Conservation (phyloP, 1,140 invertebrate species). For the Drosophila obscura region DNA sequence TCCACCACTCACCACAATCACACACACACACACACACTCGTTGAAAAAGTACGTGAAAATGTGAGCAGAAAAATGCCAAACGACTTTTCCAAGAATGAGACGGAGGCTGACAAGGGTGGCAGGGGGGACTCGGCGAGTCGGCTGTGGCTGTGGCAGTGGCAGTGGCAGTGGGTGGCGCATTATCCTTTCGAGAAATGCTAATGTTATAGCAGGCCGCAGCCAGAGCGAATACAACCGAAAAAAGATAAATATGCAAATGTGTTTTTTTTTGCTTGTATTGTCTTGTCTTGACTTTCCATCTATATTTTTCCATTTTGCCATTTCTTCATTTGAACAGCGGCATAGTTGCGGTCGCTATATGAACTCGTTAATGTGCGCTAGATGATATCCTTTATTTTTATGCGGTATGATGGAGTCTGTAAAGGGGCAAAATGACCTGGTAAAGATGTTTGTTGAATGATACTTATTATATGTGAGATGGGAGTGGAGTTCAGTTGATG, state of each 20-base stretch:
- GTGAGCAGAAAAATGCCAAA: constrained; percentile 68
- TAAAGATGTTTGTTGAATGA: background rate
- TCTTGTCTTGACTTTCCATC: constrained; percentile 23
- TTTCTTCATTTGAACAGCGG: constrained; percentile 18
- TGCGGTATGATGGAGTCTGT: constrained; percentile 2
- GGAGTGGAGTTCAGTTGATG: too few species aligned
- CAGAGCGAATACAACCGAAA: constrained; percentile 57
- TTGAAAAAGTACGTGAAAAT: constrained; percentile 56
- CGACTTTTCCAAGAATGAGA: constrained; percentile 35
- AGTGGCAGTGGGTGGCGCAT: constrained; percentile 38
- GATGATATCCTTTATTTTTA: constrained; percentile 58
- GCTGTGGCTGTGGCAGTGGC: background rate
- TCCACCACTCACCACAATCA: background rate
- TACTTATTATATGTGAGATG: background rate
- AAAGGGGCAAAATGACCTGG: background rate
- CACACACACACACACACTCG: constrained; percentile 8
- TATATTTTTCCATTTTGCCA: constrained; percentile 11
- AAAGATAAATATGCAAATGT: constrained; percentile 79
- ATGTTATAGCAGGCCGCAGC: constrained; percentile 54
- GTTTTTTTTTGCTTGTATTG: constrained; percentile 39
- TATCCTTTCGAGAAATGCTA: constrained; percentile 76
- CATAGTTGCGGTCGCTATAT: constrained; percentile 72
- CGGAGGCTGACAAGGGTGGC: background rate
- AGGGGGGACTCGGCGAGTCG: background rate
- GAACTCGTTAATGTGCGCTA: constrained; percentile 71